phyloP scores from a whole-genome alignment of 2,888 invertebrate genomes.

The Oscheius sp. region DNA sequence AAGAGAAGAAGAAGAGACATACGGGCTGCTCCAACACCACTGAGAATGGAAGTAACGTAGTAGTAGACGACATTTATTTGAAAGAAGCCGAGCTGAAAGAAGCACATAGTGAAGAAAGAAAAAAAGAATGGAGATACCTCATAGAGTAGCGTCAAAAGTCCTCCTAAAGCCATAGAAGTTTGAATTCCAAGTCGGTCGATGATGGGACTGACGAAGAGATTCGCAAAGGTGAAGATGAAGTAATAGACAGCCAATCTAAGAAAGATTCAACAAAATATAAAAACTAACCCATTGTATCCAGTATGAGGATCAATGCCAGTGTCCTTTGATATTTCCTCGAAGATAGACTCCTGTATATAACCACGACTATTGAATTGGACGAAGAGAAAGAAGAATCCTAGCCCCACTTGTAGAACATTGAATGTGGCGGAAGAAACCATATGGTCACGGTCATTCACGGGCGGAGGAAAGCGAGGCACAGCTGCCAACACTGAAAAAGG shows the following conservation, averaged over 20 bases:
- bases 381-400: conserved; percentile 31
- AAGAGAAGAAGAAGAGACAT: conserved; percentile 6
- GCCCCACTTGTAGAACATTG: conserved; percentile 31
- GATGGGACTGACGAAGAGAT: conserved; percentile 21
- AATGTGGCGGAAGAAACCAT: conserved; percentile 13
- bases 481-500: conserved; percentile 16
- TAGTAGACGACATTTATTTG: conserved; percentile 51
- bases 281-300: conserved; percentile 28
- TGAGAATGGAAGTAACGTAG: conserved; percentile 47
- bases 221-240: conserved; percentile 26
- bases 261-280: not conserved
- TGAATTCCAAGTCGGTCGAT: conserved; percentile 24
- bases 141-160: conserved; percentile 22
- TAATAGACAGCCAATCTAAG: conserved; percentile 26
- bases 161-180: conserved; percentile 27
- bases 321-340: conserved; percentile 9
- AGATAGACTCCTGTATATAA: conserved; percentile 29
- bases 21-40: conserved; percentile 69
- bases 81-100: conserved; percentile 47
- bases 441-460: conserved; percentile 12
- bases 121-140: conserved; percentile 8
- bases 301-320: conserved; percentile 20
- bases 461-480: conserved; percentile 18
- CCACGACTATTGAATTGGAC: conserved; percentile 23
- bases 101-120: not conserved